Evolutionary conservation across 1,140 invertebrate genomes (phyloP), one percentile per base, ranked within the genome.

Genomic region (Drosophila dunni): DNA sequence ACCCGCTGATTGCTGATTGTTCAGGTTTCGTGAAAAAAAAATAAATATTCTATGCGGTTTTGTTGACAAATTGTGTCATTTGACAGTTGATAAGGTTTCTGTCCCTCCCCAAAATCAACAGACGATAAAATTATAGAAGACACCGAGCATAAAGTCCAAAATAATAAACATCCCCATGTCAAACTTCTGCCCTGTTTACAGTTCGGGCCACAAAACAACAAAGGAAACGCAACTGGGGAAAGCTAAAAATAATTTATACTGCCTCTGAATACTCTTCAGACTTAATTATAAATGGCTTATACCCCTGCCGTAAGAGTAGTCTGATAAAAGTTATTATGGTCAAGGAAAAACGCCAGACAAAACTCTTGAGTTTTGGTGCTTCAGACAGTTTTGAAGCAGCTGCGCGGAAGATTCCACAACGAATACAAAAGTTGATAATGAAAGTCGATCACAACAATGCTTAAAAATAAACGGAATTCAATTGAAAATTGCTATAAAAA

Each of bases 51-150:
- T 29, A 57, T 11, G 29, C 34, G 54, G 33, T 10, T n/a, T 36
- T 81, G 82, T 79, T 79, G 82, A 76, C 76, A 64, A 76, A 79
- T 46, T 79, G 83, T 88, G 79, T 79, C 82, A 82, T 75, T 75
- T 69, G 66, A 50, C 72, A 44, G 66, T 50, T 75, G 66, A 75
- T 74, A 74, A 74, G 65, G 48, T 20, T 29, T 29, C 5, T n/a
- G 20, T 13, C 13, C 51, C 24, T 36, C 10, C 10, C 36, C 45
- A 24, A 44, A 33, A 57, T 63, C 79, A 58, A 62, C 42, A 71
- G 17, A 56, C 68, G 42, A 62, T 56, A 68, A 69, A 69, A 56
- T 13, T n/a, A 50, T 8, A 38, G 7, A 6, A 29, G 57, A 10
- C 33, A 11, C 33, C 13, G 20, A 24, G 40, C 17, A 48, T 46